Conservation (phyloP, 2,888 invertebrate genomes). For the Chirona hameri region DNA sequence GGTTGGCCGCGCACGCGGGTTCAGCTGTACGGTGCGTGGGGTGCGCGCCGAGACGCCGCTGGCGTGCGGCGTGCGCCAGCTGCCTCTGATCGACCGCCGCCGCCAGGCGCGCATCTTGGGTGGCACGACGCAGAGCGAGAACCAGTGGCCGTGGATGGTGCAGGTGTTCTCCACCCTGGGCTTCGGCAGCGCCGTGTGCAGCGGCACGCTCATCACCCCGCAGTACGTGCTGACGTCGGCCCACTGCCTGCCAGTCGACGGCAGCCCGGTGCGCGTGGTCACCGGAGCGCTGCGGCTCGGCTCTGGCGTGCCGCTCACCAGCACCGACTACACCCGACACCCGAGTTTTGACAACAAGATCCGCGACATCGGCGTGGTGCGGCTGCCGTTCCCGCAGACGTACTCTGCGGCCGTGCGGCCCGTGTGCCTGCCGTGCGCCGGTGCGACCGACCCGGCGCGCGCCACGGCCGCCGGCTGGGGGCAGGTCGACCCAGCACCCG, state of each 20-base stretch:
- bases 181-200: neutral
- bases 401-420: neutral
- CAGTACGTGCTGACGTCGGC: neutral
- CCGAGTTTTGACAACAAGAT: neutral
- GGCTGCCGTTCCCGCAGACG: neutral
- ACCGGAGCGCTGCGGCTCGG: neutral
- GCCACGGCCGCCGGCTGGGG: neutral
- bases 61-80: neutral
- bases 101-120: neutral
- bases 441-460: neutral
- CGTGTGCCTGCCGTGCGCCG: neutral
- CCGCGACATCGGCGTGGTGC: neutral
- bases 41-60: neutral
- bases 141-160: conserved; percentile 4
- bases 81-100: neutral
- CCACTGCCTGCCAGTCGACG: neutral
- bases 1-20: neutral
- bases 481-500: neutral
- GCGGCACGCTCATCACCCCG: neutral
- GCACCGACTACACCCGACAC: neutral
- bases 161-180: neutral
- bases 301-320: neutral
- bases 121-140: neutral
- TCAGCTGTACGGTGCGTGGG: neutral
- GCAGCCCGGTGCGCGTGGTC: neutral